Percentiles rank a stretch among this genome's conserved stretches.
Conservation (phyloP, 2,113 vertebrate species). For the Heterochromis multidens region DNA sequence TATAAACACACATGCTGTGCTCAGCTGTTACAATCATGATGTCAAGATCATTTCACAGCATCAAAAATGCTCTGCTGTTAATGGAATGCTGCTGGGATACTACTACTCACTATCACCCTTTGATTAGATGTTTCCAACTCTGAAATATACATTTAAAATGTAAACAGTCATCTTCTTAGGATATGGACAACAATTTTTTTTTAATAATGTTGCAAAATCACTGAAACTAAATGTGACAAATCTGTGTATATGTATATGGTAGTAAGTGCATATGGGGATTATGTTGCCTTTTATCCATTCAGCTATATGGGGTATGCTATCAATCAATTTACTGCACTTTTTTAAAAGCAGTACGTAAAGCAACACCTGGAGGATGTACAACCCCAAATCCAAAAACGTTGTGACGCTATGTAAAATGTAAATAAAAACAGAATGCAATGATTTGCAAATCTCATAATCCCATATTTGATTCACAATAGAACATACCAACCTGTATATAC, state of each 20-base stretch:
- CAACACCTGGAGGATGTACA: neutral
- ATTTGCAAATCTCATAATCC: too few relatives aligned
- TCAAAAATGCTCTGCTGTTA: neutral
- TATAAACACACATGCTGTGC: neutral
- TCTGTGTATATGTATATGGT: neutral
- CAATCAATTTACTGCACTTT: neutral
- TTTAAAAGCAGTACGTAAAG: neutral
- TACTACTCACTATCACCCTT: neutral
- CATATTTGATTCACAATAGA: too few relatives aligned
- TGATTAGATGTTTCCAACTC: neutral
- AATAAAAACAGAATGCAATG: too few relatives aligned
- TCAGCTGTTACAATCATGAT: neutral
- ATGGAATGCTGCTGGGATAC: neutral
- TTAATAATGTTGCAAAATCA: neutral
- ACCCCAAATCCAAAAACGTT: too few relatives aligned
- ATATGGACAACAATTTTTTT: too few relatives aligned
- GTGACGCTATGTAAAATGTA: too few relatives aligned
- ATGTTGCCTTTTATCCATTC: conserved; percentile 30
- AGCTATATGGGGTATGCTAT: neutral
- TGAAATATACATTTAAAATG: neutral
- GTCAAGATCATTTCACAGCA: neutral
- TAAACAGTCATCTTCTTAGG: neutral
- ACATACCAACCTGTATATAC: too few relatives aligned
- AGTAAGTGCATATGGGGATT: neutral
- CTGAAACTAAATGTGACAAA: neutral